These are phyloP conservation scores for Heterodera filipjevi DNA, from an alignment of 2,888 invertebrate species.

Conservation along the genomic window DNA sequence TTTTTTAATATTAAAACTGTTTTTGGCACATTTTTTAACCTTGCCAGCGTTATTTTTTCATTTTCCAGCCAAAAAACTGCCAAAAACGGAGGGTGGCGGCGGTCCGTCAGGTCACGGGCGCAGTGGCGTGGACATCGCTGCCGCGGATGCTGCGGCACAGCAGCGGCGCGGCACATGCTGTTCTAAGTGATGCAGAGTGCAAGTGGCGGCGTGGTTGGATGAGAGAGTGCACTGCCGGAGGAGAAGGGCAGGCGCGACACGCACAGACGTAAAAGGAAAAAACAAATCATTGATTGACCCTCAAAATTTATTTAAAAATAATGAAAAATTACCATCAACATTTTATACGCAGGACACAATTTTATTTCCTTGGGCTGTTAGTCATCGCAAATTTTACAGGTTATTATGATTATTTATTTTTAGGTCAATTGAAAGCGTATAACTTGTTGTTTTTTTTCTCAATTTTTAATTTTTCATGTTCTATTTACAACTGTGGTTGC, in stretches of 20 bases:
- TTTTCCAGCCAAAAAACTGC: constrained; percentile 52
- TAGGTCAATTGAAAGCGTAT: too few relatives aligned
- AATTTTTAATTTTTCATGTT: not conserved
- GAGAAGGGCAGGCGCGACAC: not conserved
- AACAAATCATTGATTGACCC: not conserved
- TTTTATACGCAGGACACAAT: too few relatives aligned
- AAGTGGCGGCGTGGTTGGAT: not conserved
- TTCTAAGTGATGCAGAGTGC: constrained; percentile 2
- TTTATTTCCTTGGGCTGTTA: too few relatives aligned
- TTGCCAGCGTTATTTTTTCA: too few relatives aligned
- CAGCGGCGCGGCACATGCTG: constrained; percentile 15
- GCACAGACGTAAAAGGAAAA: not conserved
- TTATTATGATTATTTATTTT: too few relatives aligned
- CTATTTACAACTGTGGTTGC: not conserved
- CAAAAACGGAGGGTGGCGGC: constrained; percentile 54
- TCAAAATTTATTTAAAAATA: not conserved
- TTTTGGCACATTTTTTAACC: too few relatives aligned
- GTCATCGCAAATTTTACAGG: too few relatives aligned
- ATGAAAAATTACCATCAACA: too few relatives aligned
- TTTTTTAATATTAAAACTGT: too few relatives aligned
- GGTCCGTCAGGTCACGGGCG: constrained; percentile 53
- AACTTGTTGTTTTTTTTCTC: not conserved
- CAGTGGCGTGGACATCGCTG: constrained; percentile 43
- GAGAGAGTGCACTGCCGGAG: not conserved
- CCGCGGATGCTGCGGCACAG: constrained; percentile 1